Conservation (phyloP, 1,140 invertebrate species). For the Lycorma delicatula region DNA sequence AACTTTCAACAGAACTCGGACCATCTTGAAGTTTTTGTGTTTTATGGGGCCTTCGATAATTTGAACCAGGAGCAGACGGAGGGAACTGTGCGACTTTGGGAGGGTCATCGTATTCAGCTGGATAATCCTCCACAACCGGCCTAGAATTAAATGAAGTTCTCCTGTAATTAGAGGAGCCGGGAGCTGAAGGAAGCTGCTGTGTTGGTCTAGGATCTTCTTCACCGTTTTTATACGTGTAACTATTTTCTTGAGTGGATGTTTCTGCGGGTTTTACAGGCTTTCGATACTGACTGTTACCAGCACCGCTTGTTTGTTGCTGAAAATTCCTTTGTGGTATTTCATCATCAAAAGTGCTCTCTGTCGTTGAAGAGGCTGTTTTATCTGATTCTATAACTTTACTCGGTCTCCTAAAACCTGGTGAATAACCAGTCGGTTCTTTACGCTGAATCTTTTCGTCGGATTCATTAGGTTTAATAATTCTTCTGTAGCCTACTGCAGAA, state of each 20-base stretch:
- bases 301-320: background rate
- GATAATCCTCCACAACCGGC: slow-evolving; percentile 6
- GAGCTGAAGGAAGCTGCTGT: background rate
- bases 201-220: background rate
- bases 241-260: background rate
- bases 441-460: background rate
- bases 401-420: slow-evolving; percentile 7
- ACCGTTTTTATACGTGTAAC: background rate
- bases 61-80: background rate
- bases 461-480: background rate
- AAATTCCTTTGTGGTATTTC: background rate
- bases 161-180: slow-evolving; percentile 5
- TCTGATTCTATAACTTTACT: slow-evolving; percentile 1
- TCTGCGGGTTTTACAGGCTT: background rate
- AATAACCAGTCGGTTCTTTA: background rate
- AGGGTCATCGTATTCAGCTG: background rate
- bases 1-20: background rate
- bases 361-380: background rate
- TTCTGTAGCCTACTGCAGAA: background rate
- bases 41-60: background rate
- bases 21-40: background rate
- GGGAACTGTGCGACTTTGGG: background rate
- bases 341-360: background rate
- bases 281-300: background rate
- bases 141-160: background rate